These are phyloP conservation scores for Callorhinus ursinus DNA, from an alignment of 2,113 vertebrate genomes.

Conservation along the genomic window DNA sequence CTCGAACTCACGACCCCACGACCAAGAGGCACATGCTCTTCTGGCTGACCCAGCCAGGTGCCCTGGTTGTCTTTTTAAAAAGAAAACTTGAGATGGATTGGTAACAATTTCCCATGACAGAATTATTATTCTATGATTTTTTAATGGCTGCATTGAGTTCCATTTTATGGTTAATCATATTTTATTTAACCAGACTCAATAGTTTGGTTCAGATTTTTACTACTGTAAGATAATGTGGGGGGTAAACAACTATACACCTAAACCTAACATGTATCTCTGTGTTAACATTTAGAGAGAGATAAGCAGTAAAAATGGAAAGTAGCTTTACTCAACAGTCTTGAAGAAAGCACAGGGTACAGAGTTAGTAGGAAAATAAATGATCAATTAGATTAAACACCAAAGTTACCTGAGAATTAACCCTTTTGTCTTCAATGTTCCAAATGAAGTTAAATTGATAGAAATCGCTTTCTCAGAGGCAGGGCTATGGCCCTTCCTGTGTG, in stretches of 20 bases:
- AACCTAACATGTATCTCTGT: background rate
- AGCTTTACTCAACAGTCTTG: background rate
- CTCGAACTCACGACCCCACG: background rate
- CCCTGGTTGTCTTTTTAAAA: background rate
- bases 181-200: constrained; percentile 27
- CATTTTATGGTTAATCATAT: background rate
- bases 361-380: background rate
- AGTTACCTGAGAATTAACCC: background rate
- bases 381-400: background rate
- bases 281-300: background rate
- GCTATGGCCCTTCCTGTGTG: background rate
- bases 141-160: background rate
- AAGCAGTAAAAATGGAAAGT: background rate
- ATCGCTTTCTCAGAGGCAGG: background rate
- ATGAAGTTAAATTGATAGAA: background rate
- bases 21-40: background rate
- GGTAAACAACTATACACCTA: background rate
- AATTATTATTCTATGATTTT: background rate
- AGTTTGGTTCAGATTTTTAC: background rate
- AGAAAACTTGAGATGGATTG: background rate
- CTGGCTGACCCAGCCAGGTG: background rate
- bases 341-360: background rate
- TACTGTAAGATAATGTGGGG: background rate
- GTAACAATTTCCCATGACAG: background rate
- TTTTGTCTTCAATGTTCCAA: background rate